Evolutionary conservation across 2,888 invertebrate genomes (phyloP), one percentile per base, ranked within the genome.

Genomic region (Thymelicus sylvestris): DNA sequence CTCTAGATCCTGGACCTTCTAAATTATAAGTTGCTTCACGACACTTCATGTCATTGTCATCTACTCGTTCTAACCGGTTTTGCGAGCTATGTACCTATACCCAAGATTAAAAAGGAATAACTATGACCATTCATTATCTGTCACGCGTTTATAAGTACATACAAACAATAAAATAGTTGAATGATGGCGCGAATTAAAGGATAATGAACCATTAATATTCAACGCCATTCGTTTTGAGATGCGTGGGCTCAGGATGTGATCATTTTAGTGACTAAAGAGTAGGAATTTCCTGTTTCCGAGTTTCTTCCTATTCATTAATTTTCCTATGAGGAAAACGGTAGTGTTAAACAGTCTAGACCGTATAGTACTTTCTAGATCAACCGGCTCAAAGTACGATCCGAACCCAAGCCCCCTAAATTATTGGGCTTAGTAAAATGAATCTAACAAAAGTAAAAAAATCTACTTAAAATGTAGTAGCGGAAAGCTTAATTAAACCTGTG

Each of bases 121-220:
- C 12, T 44, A 44, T 44, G 44, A 44, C 19, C 19, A 52, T 52
- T 19, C 19, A 7, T 19, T 52, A n/a, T 15, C 50, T 19, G 8
- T 12, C 15, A 19, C 19, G 50, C n/a, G 6, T 44, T 44, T 52
- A 52, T n/a, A n/a, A n/a, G n/a, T n/a, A n/a, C n/a, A n/a, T 6
- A 15, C 19, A 52, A 52, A 52, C 50, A 52, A 52, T 19, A 15
- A 52, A 52, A 19, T 19, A 15, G 15, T 52, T 52, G 19, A 52
- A 52, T 52, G 5, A 52, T 52, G 15, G 15, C 8, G 19, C 7
- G 15, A 52, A 19, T 19, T 19, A 52, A 52, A 52, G 19, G 50
- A 19, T 52, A 52, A 52, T 52, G 7, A 52, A 19, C 15, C 50
- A 52, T 52, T 19, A 19, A 52, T 52, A 52, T 52, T 52, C 50